Conservation (phyloP, 1,140 invertebrate genomes). For the Drosophila rhopaloa region DNA sequence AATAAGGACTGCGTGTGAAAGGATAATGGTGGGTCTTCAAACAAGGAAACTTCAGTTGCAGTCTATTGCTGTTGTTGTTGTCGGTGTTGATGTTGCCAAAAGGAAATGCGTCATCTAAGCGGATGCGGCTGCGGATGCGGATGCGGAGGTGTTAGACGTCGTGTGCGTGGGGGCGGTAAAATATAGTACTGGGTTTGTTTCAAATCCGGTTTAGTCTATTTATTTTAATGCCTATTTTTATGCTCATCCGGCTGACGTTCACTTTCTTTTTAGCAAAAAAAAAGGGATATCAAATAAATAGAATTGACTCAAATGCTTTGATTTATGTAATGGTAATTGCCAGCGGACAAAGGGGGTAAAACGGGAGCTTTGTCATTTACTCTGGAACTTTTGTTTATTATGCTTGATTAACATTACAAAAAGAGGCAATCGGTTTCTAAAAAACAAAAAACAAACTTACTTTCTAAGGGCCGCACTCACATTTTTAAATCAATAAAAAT, state of each 20-base stretch:
- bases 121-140: slow-evolving; percentile 43
- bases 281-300: slow-evolving; percentile 33
- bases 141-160: slow-evolving; percentile 47
- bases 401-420: not conserved
- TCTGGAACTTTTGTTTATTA: not conserved
- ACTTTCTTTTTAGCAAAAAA: slow-evolving; percentile 27
- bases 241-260: slow-evolving; percentile 65
- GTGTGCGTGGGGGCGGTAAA: slow-evolving; percentile 26
- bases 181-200: slow-evolving; percentile 43
- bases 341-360: slow-evolving; percentile 1
- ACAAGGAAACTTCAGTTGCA: slow-evolving; percentile 71
- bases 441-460: too few species aligned
- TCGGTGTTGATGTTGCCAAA: slow-evolving; percentile 15
- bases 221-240: slow-evolving; percentile 81
- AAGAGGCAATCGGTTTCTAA: too few species aligned
- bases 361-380: not conserved
- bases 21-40: slow-evolving; percentile 79
- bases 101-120: slow-evolving; percentile 69
- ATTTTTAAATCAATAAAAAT: too few species aligned
- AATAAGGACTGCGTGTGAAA: slow-evolving; percentile 75
- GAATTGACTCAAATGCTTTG: slow-evolving; percentile 37
- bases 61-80: slow-evolving; percentile 21
- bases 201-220: slow-evolving; percentile 79
- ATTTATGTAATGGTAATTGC: slow-evolving; percentile 73
- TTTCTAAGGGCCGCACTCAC: too few species aligned